phyloP scores from a whole-genome alignment of 2,888 invertebrate genomes.

The Rhogogaster chlorosoma region DNA sequence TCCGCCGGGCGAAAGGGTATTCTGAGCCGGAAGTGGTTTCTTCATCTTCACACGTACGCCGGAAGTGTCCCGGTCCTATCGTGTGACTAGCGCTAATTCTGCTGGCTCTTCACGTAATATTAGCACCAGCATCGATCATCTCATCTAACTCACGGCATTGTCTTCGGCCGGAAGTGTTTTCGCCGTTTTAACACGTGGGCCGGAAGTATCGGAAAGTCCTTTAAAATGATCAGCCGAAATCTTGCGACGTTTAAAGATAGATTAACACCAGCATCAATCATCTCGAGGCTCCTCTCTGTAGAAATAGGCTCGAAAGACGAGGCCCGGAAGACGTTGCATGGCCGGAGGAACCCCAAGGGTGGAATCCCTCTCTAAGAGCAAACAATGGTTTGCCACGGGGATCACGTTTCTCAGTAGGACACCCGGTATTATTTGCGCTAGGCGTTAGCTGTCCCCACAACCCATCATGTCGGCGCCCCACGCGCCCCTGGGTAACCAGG shows the following conservation, averaged over 20 bases:
- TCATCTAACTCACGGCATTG: neutral
- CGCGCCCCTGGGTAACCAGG: slow-evolving; percentile 23
- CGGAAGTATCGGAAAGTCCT: slow-evolving; percentile 35
- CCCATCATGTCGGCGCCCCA: slow-evolving; percentile 54
- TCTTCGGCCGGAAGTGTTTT: slow-evolving; percentile 7
- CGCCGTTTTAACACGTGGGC: slow-evolving; percentile 2
- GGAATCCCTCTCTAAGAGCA: slow-evolving; percentile 65
- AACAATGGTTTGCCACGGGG: slow-evolving; percentile 74
- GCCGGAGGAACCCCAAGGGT: slow-evolving; percentile 14
- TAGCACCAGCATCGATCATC: slow-evolving; percentile 40
- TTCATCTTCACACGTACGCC: slow-evolving; percentile 25
- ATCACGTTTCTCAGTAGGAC: slow-evolving; percentile 71
- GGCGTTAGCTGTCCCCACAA: slow-evolving; percentile 61
- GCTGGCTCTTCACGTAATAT: neutral
- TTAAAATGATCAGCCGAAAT: slow-evolving; percentile 53
- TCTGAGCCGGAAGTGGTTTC: slow-evolving; percentile 27
- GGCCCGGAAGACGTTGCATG: slow-evolving; percentile 29
- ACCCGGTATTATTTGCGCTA: slow-evolving; percentile 68
- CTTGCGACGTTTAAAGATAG: slow-evolving; percentile 63
- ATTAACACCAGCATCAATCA: slow-evolving; percentile 73
- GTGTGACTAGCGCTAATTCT: neutral
- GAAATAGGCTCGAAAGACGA: slow-evolving; percentile 25
- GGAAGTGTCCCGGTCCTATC: slow-evolving; percentile 33
- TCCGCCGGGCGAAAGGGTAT: neutral
- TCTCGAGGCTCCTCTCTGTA: slow-evolving; percentile 53